Evolutionary conservation across 2,113 vertebrate genomes (phyloP).

Genomic region (Odobenus rosmarus): DNA sequence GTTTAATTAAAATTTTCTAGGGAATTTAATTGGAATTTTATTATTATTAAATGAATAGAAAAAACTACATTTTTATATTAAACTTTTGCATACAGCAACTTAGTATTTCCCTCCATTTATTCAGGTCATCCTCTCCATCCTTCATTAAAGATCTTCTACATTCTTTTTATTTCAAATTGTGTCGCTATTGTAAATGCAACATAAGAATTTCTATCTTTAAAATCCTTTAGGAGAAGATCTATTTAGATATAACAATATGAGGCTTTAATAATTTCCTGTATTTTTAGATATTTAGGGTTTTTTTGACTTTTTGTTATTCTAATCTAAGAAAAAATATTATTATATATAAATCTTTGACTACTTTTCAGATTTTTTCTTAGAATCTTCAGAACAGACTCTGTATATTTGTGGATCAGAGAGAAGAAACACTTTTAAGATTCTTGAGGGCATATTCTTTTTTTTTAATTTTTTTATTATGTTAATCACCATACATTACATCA

Average conservation of each 20-base stretch:
- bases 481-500: too few species aligned
- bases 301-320: background rate
- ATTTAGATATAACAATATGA: background rate
- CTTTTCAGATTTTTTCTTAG: background rate
- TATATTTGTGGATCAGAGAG: background rate
- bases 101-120: background rate
- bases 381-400: background rate
- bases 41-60: background rate
- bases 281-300: background rate
- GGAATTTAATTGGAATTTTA: background rate
- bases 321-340: background rate
- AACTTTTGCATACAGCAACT: background rate
- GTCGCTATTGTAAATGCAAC: background rate
- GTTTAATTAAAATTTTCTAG: conserved; percentile 29
- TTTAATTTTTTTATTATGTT: too few species aligned
- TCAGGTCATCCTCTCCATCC: background rate
- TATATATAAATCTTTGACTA: background rate
- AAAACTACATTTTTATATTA: background rate
- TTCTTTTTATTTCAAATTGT: background rate
- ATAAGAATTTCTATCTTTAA: background rate
- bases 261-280: background rate
- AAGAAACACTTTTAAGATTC: background rate
- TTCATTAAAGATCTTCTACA: background rate
- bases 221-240: background rate
- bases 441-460: background rate